Percentiles rank a stretch among this genome's conserved stretches.
Conservation (phyloP, 2,888 invertebrate species). For the Lymantria monacha region DNA sequence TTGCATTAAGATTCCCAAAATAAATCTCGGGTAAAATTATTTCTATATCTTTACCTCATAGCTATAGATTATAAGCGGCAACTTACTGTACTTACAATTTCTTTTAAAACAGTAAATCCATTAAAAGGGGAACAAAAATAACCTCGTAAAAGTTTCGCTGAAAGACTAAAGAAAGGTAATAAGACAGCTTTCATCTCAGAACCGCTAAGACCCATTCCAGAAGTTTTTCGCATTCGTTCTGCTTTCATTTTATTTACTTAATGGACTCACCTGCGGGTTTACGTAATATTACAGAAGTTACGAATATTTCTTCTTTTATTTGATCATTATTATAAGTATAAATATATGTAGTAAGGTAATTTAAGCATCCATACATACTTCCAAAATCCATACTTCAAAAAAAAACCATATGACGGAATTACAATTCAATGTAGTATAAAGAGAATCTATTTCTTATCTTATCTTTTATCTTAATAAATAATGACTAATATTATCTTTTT, state of each 20-base stretch:
- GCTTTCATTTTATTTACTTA: conserved; percentile 62
- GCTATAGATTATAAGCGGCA: conserved; percentile 11
- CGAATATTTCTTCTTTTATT: conserved; percentile 32
- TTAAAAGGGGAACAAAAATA: conserved; percentile 42
- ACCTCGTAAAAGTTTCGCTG: conserved; percentile 40
- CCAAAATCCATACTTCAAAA: too few species aligned
- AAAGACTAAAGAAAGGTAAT: conserved; percentile 49
- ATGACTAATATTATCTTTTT: too few species aligned
- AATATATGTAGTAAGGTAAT: conserved; percentile 15
- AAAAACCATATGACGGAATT: too few species aligned
- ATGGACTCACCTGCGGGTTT: conserved; percentile 56
- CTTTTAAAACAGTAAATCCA: conserved; percentile 43
- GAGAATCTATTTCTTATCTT: too few species aligned
- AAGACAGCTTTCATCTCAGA: conserved; percentile 47
- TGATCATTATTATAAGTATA: conserved; percentile 21
- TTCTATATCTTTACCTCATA: conserved; percentile 21
- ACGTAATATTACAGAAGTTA: conserved; percentile 42
- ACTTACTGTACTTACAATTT: conserved; percentile 35
- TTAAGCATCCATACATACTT: not conserved
- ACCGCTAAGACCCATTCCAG: conserved; percentile 48
- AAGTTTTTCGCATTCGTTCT: conserved; percentile 58
- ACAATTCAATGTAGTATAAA: too few species aligned
- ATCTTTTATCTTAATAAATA: too few species aligned
- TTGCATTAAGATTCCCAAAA: conserved; percentile 19
- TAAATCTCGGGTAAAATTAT: conserved; percentile 27